These are phyloP conservation scores for Volucella zonaria DNA, from an alignment of 2,888 invertebrate species.

Conservation along the genomic window DNA sequence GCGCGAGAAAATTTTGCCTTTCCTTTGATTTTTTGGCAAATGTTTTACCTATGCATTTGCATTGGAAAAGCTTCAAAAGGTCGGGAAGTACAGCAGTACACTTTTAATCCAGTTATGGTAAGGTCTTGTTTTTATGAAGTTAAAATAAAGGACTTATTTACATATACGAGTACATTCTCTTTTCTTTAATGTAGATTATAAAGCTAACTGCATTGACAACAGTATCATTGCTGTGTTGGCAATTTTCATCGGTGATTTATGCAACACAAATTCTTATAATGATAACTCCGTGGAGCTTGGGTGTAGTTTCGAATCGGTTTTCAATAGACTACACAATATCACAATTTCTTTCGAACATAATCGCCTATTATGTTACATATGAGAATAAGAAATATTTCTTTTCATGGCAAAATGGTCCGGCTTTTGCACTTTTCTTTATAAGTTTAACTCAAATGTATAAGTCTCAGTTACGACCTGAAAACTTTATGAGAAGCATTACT, in stretches of 20 bases:
- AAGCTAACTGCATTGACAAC: slow-evolving; percentile 80
- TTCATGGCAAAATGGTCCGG: slow-evolving; percentile 80
- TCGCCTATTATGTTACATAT: slow-evolving; percentile 80
- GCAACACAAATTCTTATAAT: slow-evolving; percentile 89
- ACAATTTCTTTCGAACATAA: slow-evolving; percentile 79
- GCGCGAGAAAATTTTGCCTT: slow-evolving; percentile 93
- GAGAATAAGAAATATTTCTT: slow-evolving; percentile 80
- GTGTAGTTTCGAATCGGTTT: slow-evolving; percentile 82
- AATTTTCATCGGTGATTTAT: slow-evolving; percentile 93
- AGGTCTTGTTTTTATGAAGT: slow-evolving; percentile 21
- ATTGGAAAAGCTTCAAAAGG: slow-evolving; percentile 81
- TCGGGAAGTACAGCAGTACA: slow-evolving; percentile 74
- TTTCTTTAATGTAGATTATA: slow-evolving; percentile 76
- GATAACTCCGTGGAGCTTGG: slow-evolving; percentile 87
- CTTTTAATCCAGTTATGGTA: slow-evolving; percentile 76
- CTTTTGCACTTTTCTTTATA: slow-evolving; percentile 79
- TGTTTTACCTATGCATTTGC: slow-evolving; percentile 86
- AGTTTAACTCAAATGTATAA: slow-evolving; percentile 77
- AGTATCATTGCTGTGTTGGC: slow-evolving; percentile 85
- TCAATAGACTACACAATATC: slow-evolving; percentile 80
- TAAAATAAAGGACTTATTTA: slow-evolving; percentile 1
- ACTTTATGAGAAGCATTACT: slow-evolving; percentile 78
- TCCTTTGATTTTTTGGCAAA: slow-evolving; percentile 90
- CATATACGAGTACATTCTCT: no score
- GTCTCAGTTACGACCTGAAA: slow-evolving; percentile 73